Conservation (phyloP, 2,797 vertebrate species). For the Gadopsis bispinosus region DNA sequence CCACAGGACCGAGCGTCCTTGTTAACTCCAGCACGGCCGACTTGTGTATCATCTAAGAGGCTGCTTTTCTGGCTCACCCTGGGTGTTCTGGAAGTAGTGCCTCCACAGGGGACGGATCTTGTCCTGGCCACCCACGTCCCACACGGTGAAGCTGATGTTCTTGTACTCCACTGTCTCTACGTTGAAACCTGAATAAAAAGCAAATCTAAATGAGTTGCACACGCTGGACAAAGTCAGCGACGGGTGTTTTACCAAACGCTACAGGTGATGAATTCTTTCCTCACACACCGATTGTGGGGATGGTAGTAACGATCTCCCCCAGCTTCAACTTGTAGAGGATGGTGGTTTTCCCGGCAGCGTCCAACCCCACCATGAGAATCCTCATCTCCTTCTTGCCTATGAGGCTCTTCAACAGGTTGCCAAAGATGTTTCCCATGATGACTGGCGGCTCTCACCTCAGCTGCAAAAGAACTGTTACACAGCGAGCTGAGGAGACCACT, state of each 20-base stretch:
- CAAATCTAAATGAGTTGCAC: slow-evolving; percentile 6
- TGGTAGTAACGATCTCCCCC: slow-evolving; percentile 97
- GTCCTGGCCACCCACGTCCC: slow-evolving; percentile 98
- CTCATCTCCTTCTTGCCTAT: slow-evolving; percentile 99
- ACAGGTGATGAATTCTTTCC: not conserved
- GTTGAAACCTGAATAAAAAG: slow-evolving; percentile 89
- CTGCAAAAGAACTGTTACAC: slow-evolving; percentile 67
- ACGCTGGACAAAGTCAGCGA: not conserved
- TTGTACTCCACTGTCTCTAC: slow-evolving; percentile 99
- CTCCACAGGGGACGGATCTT: slow-evolving; percentile 98
- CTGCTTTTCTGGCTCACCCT: slow-evolving; percentile 85
- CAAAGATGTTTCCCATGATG: slow-evolving; percentile 96
- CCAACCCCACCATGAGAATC: slow-evolving; percentile 97
- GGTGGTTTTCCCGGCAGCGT: slow-evolving; percentile 97
- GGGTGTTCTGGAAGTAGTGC: slow-evolving; percentile 99
- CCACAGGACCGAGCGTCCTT: slow-evolving; percentile 28
- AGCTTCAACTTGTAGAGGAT: slow-evolving; percentile 98
- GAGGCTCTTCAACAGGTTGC: slow-evolving; percentile 95
- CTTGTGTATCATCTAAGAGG: slow-evolving; percentile 15
- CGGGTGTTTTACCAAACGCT: not conserved
- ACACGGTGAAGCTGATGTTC: slow-evolving; percentile 99
- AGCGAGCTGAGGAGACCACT: slow-evolving; percentile 5
- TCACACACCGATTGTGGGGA: slow-evolving; percentile 94
- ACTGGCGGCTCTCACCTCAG: slow-evolving; percentile 60
- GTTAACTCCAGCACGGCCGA: slow-evolving; percentile 20